Evolutionary conservation across 2,113 vertebrate species (phyloP), one percentile per base, ranked within the genome.

Genomic region (Motacilla tschutschensis): DNA sequence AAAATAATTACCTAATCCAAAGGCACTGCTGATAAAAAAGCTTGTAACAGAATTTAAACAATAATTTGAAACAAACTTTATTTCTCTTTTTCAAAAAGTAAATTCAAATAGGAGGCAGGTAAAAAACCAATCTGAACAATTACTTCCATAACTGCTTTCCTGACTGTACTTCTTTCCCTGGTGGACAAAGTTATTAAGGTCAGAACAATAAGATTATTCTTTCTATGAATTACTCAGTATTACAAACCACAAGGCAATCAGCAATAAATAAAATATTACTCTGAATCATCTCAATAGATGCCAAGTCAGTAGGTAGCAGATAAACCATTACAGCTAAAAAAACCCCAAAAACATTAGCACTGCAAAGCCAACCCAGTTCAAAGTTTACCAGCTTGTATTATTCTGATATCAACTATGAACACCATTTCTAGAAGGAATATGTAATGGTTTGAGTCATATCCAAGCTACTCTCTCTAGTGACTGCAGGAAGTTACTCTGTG

Each of bases 251-350:
- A 3, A 75, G 36, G 57, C 58, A 75, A 89, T 66, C 41, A 83
- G 25, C 41, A 80, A 71, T 66, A 93, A 89, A 79, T 54, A 73
- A 93, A 85, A 58, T 69, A 82, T 47, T 77, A 66, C 70, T 59
- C 40, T 79, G 60, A 85, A 67, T 85, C 60, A 59, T 22, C 22
- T 74, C 44, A 83, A 63, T 9, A 67, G 41, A 50, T 70, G 40
- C 48, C 44, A 58, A 69, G 28, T 53, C 69, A 57, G 40, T 77
- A 85, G 25, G 25, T 7, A 83, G 21, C 21, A 76, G 81, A 89
- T 16, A 79, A 31, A 16, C 14, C 46, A 22, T 55, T 41, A 57
- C 5, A 59, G 11, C 20, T 12, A 73, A 36, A 16, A 35, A 20
- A 17, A 3, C 8, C 36, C 36, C 29, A 35, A 54, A 80, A 63